A percentile compares a stretch with the other conserved stretches of the same genome.
Evolutionary conservation across 2,888 invertebrate genomes (phyloP).

Genomic region (Tachina grossa): DNA sequence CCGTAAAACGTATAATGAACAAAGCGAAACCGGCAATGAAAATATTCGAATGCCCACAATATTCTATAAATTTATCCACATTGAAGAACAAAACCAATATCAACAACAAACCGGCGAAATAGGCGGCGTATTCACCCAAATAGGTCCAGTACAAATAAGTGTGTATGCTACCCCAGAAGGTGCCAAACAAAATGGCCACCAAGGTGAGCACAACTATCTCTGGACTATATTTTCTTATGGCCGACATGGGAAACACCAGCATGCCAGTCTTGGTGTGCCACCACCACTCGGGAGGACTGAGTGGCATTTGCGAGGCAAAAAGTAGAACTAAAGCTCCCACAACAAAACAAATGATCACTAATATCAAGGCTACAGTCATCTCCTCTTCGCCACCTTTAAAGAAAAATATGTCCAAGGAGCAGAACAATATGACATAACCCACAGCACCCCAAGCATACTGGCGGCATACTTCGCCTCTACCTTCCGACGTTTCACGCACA

Average conservation of each 20-base stretch:
- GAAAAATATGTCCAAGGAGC: constrained; percentile 84
- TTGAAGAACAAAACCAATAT: constrained; percentile 83
- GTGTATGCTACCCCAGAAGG: constrained; percentile 92
- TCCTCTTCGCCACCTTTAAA: constrained; percentile 76
- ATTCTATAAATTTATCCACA: constrained; percentile 92
- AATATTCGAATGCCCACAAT: constrained; percentile 91
- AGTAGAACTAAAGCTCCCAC: constrained; percentile 86
- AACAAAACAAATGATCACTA: constrained; percentile 84
- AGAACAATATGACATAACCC: constrained; percentile 87
- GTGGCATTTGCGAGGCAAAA: constrained; percentile 85
- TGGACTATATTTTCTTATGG: constrained; percentile 89
- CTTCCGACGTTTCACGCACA: constrained; percentile 90
- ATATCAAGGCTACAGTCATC: constrained; percentile 74
- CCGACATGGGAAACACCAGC: constrained; percentile 90
- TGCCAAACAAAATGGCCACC: constrained; percentile 88
- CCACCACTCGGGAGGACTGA: constrained; percentile 94
- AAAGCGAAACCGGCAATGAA: constrained; percentile 92
- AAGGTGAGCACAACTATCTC: constrained; percentile 88
- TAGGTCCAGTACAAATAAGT: constrained; percentile 89
- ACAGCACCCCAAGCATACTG: constrained; percentile 90
- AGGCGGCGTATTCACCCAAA: constrained; percentile 75
- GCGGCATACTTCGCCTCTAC: constrained; percentile 90
- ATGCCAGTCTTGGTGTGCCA: constrained; percentile 92
- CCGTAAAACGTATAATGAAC: constrained; percentile 90
- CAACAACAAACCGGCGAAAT: constrained; percentile 76